Percentiles rank a stretch among this genome's conserved stretches.
These are phyloP conservation scores for Drosophila varians DNA, from an alignment of 1,140 invertebrate genomes.

Conservation along the genomic window DNA sequence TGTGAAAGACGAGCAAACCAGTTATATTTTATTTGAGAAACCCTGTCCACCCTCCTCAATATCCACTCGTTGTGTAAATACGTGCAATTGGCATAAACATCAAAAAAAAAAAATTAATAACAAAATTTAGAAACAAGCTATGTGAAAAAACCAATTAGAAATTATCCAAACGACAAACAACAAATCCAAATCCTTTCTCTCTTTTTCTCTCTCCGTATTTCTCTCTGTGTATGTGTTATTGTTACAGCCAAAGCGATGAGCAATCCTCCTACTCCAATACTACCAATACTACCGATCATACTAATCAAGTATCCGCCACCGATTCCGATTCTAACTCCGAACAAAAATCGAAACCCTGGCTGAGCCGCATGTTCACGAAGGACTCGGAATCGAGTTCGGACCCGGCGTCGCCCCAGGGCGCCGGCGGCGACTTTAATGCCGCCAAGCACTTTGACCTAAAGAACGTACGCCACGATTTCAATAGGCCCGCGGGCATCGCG, in stretches of 20 bases:
- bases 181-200: constrained; percentile 65
- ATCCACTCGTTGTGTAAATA: constrained; percentile 46
- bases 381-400: constrained; percentile 38
- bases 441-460: constrained; percentile 82
- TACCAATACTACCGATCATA: constrained; percentile 75
- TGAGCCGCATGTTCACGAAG: constrained; percentile 78
- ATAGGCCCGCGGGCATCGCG: constrained; percentile 78
- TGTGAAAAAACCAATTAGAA: constrained; percentile 22
- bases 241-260: constrained; percentile 82
- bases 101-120: constrained; percentile 16
- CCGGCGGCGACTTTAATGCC: constrained; percentile 70
- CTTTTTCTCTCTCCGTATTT: constrained; percentile 51
- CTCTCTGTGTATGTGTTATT: constrained; percentile 82
- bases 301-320: constrained; percentile 65
- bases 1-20: constrained; percentile 47
- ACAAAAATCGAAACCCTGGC: constrained; percentile 78
- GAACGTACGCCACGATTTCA: constrained; percentile 79
- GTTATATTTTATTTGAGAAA: constrained; percentile 7
- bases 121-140: constrained; percentile 41
- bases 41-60: constrained; percentile 3
- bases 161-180: constrained; percentile 33
- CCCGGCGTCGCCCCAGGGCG: constrained; percentile 4
- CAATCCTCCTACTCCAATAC: constrained; percentile 76
- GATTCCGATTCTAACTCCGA: constrained; percentile 62
- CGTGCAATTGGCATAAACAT: constrained; percentile 45